Conservation (phyloP, 2,888 invertebrate species). For the Nesidiocoris tenuis region DNA sequence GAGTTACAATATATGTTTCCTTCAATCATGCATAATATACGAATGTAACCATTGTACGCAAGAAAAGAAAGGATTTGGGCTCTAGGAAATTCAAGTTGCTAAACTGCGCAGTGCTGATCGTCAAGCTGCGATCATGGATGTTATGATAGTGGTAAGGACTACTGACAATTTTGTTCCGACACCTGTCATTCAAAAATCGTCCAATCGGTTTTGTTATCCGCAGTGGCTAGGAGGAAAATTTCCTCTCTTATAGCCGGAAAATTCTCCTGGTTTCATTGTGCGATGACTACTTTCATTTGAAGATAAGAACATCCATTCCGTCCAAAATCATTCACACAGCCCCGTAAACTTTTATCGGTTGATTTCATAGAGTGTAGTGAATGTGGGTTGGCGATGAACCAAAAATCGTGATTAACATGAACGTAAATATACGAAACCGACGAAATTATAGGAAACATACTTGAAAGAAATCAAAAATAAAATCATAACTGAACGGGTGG, state of each 20-base stretch:
- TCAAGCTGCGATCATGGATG: no score
- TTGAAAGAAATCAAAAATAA: constrained; percentile 6
- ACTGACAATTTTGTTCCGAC: no score
- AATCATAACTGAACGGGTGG: neutral
- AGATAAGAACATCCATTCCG: constrained; percentile 8
- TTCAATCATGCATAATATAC: neutral
- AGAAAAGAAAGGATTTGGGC: neutral
- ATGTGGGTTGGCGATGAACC: constrained; percentile 25
- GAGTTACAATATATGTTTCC: neutral
- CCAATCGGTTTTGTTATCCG: no score
- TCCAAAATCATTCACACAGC: neutral
- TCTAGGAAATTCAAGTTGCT: no score
- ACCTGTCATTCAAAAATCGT: no score
- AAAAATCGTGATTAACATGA: neutral
- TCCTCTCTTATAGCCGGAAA: no score
- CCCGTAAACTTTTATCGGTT: neutral
- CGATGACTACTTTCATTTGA: no score
- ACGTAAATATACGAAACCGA: neutral
- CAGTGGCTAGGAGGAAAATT: no score
- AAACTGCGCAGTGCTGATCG: no score
- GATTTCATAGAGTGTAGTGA: constrained; percentile 20
- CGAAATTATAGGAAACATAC: neutral
- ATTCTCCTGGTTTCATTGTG: no score
- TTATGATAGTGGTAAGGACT: no score
- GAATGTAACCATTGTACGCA: neutral